Conservation (phyloP, 2,888 invertebrate species). For the Drosophila mimetica region DNA sequence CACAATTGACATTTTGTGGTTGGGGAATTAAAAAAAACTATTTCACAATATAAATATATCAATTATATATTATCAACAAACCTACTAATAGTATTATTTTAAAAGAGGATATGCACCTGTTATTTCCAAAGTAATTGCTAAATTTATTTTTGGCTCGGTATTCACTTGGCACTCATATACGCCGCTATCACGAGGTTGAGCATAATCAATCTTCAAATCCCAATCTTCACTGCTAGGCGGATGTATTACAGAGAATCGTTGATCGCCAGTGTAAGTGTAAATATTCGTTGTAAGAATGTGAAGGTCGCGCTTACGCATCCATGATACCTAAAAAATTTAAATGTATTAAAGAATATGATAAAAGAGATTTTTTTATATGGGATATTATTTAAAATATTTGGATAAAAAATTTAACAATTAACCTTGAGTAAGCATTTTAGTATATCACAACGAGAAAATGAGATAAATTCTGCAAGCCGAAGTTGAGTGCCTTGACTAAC, state of each 20-base stretch:
- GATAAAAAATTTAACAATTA: too few relatives aligned
- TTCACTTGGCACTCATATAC: slow-evolving; percentile 96
- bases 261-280: slow-evolving; percentile 95
- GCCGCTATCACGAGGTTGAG: slow-evolving; percentile 92
- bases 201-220: slow-evolving; percentile 93
- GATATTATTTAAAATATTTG: too few relatives aligned
- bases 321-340: slow-evolving; percentile 77
- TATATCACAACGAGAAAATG: too few relatives aligned
- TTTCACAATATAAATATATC: too few relatives aligned
- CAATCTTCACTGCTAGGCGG: slow-evolving; percentile 94
- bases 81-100: neutral
- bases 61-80: too few relatives aligned
- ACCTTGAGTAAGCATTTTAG: too few relatives aligned
- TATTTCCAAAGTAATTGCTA: slow-evolving; percentile 90
- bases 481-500: too few relatives aligned
- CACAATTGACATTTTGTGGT: too few relatives aligned
- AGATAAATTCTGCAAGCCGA: too few relatives aligned
- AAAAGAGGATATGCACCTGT: slow-evolving; percentile 87
- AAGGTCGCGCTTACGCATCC: slow-evolving; percentile 85
- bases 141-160: slow-evolving; percentile 94
- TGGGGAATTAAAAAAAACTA: too few relatives aligned
- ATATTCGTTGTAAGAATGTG: slow-evolving; percentile 94
- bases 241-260: slow-evolving; percentile 92
- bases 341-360: neutral
- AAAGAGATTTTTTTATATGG: too few relatives aligned